Evolutionary conservation across 2,888 invertebrate species (phyloP).

Genomic region (Sphinx pinastri): DNA sequence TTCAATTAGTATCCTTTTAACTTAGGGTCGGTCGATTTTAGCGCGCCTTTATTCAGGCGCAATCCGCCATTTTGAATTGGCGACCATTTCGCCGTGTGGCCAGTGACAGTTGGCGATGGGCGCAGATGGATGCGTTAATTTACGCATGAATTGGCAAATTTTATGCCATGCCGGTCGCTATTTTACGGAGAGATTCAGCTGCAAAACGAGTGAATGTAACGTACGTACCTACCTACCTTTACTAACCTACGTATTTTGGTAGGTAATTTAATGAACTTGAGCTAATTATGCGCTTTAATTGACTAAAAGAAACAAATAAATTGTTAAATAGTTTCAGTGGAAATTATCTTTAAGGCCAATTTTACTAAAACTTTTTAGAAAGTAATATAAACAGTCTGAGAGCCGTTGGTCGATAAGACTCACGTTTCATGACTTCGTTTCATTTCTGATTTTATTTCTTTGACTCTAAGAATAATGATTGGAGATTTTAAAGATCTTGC

Average conservation of each 20-base stretch:
- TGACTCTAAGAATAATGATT: neutral
- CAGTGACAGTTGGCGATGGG: slow-evolving; percentile 37
- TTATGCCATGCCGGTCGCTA: slow-evolving; percentile 19
- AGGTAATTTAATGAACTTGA: neutral
- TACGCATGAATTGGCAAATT: slow-evolving; percentile 35
- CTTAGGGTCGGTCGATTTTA: slow-evolving; percentile 31
- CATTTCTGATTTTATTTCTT: slow-evolving; percentile 1
- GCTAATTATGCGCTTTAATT: neutral
- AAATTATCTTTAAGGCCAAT: neutral
- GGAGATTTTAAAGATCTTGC: neutral
- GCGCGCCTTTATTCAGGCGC: slow-evolving; percentile 41
- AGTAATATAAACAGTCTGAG: slow-evolving; percentile 6
- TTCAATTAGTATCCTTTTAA: slow-evolving; percentile 43
- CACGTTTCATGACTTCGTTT: slow-evolving; percentile 5
- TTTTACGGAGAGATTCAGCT: slow-evolving; percentile 1
- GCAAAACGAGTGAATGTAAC: neutral
- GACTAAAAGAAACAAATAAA: neutral
- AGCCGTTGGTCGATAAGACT: neutral
- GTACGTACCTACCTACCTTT: too few species aligned
- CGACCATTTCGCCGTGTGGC: slow-evolving; percentile 35
- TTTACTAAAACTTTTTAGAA: slow-evolving; percentile 5
- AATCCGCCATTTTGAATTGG: slow-evolving; percentile 39
- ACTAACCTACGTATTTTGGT: too few species aligned
- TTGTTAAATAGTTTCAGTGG: neutral
- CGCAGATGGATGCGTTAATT: slow-evolving; percentile 44